Percentiles rank a stretch among this genome's conserved stretches.
These are phyloP conservation scores for Megaceryle torquata DNA, from an alignment of 2,113 vertebrate genomes.

Conservation along the genomic window DNA sequence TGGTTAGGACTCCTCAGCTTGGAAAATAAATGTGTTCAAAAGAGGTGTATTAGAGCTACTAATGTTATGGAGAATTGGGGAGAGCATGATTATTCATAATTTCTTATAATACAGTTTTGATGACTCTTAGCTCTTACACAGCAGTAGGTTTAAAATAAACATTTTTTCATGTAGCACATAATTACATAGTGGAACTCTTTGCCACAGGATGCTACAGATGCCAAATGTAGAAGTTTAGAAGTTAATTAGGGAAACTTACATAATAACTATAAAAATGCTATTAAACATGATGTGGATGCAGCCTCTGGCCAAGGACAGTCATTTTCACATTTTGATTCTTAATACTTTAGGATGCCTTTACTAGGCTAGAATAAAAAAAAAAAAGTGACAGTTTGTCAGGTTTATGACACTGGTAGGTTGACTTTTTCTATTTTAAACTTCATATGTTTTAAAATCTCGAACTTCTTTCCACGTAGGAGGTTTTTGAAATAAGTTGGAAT, in stretches of 20 bases:
- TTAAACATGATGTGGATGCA: neutral
- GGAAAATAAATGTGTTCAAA: neutral
- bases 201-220: slow-evolving; percentile 12
- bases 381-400: neutral
- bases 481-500: slow-evolving; percentile 18
- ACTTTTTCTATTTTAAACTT: slow-evolving; percentile 10
- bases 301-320: neutral
- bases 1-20: neutral
- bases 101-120: slow-evolving; percentile 1
- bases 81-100: neutral
- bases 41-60: neutral
- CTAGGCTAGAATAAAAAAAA: neutral
- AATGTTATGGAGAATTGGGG: neutral
- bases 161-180: neutral
- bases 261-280: slow-evolving; percentile 14
- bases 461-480: neutral
- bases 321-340: neutral
- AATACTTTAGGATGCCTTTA: neutral
- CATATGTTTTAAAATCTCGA: neutral
- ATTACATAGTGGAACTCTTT: neutral
- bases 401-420: slow-evolving; percentile 2
- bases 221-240: slow-evolving; percentile 34
- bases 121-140: slow-evolving; percentile 13
- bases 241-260: slow-evolving; percentile 7
- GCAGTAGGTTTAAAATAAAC: slow-evolving; percentile 30